These are phyloP conservation scores for Chloroclystis v-ata DNA, from an alignment of 2,888 invertebrate species.

Conservation along the genomic window DNA sequence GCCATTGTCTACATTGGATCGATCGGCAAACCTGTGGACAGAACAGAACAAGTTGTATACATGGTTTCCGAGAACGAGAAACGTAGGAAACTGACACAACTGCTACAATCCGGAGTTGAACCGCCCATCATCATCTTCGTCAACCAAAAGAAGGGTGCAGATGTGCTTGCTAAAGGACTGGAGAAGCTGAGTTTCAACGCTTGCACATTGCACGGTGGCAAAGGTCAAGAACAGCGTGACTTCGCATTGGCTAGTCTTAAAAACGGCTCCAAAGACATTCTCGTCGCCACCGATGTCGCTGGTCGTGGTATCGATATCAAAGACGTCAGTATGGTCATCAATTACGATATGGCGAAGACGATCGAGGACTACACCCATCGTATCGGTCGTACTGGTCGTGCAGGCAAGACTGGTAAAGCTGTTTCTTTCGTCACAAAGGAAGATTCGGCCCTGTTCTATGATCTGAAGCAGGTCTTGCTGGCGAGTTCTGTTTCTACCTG, in stretches of 20 bases:
- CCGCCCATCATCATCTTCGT: conserved; percentile 99
- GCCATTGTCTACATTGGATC: conserved; percentile 99
- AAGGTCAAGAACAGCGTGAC: conserved; percentile 99
- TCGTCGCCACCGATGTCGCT: conserved; percentile 99
- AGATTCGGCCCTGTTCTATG: conserved; percentile 96
- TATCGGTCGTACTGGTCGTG: conserved; percentile 99
- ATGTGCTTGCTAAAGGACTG: conserved; percentile 96
- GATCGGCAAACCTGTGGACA: conserved; percentile 96
- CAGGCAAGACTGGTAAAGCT: conserved; percentile 97
- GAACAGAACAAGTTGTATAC: conserved; percentile 98
- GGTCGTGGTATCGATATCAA: conserved; percentile 99
- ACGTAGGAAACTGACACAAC: conserved; percentile 95
- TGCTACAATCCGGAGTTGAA: conserved; percentile 91
- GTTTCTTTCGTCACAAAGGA: conserved; percentile 98
- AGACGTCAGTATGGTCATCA: conserved; percentile 98
- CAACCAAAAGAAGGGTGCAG: conserved; percentile 99
- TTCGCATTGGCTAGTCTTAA: conserved; percentile 98
- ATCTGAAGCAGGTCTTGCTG: conserved; percentile 94
- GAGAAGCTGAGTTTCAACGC: conserved; percentile 98
- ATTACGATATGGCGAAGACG: conserved; percentile 99
- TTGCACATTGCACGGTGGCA: conserved; percentile 98
- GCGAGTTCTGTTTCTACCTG: conserved; percentile 95
- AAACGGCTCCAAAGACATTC: conserved; percentile 96
- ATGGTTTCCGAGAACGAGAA: conserved; percentile 98
- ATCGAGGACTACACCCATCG: conserved; percentile 99